Base-by-base conservation (phyloP, 2,888 invertebrate species). In the Erpobdella octoculata region DNA sequence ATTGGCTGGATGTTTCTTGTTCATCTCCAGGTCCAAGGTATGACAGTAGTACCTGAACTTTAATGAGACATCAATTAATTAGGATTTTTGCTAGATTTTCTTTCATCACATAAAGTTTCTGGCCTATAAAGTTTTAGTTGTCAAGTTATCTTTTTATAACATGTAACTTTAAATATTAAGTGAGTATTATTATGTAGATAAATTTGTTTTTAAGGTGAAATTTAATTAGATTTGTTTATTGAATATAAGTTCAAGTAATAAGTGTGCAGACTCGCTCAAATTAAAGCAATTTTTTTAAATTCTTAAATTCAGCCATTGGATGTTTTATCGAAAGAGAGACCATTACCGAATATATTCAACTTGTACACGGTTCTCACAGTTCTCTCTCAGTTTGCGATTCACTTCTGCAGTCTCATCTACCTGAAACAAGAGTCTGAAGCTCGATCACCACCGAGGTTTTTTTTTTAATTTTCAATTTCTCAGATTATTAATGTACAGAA, bases 271-370 rank as follows among this genome's bases (percentile, higher is more conserved):
- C n/a, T n/a, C n/a, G n/a, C n/a, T n/a, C n/a, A n/a, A n/a, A n/a
- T n/a, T n/a, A n/a, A n/a, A n/a, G n/a, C n/a, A n/a, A n/a, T n/a
- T n/a, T 62, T 28, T 9, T 6, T 31, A 18, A 6, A 18, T 38
- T 5, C 28, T 28, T 33, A 2, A 9, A 9, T 70, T 18, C 79
- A 86, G 91, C 98, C 98, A 0, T 83, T 98, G 76, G 93, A 92
- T 83, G 89, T 89, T 0, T 85, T 99, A 65, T 97, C 97, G 0
- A 91, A 90, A 80, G 90, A 93, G 82, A 88, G 97, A 53, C 98
- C 98, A 0, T 86, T 98, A 77, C 94, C 97, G 61, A 98, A 97
- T 83, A 98, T 99, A 76, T 98, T 99, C 85, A 99, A 99, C 84
- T 83, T 92, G 69, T 99, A 99, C 84, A 98, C 98, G 0, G 88